These are phyloP conservation scores for Rhadinocentrus ornatus DNA, from an alignment of 2,797 vertebrate species.

Conservation along the genomic window DNA sequence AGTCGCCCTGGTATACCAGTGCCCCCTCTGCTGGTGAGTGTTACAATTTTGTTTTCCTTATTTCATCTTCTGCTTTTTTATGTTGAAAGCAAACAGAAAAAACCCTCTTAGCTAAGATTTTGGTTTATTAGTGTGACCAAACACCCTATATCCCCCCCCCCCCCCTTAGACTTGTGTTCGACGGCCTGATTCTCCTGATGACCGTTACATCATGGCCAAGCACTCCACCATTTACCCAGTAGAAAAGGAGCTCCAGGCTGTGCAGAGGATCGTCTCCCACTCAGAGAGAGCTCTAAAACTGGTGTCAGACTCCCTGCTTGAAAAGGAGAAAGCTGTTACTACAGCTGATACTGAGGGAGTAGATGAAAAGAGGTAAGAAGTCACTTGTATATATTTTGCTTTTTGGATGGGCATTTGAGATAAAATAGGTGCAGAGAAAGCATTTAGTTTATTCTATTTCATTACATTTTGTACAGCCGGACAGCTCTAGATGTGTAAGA, in stretches of 20 bases:
- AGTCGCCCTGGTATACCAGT: constrained; percentile 81
- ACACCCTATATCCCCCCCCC: not conserved
- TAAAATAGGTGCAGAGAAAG: not conserved
- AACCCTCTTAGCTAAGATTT: not conserved
- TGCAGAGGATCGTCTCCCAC: constrained; percentile 87
- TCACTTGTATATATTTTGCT: not conserved
- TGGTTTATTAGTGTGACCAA: not conserved
- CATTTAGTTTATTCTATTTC: not conserved
- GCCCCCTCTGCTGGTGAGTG: constrained; percentile 81
- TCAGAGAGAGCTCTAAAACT: constrained; percentile 86
- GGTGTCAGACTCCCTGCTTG: constrained; percentile 85
- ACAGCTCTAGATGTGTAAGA: not conserved
- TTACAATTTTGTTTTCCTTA: not conserved
- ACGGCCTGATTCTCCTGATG: constrained; percentile 83
- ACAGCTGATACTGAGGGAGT: constrained; percentile 43
- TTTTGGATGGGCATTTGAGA: not conserved
- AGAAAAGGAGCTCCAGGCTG: constrained; percentile 86
- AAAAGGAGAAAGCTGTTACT: constrained; percentile 60
- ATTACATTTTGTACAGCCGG: not conserved
- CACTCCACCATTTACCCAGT: constrained; percentile 87
- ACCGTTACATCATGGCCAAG: constrained; percentile 87
- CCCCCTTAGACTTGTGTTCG: constrained; percentile 76
- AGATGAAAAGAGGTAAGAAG: constrained; percentile 69
- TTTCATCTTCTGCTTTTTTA: not conserved
- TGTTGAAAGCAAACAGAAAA: not conserved